Base-by-base conservation (phyloP, 2,888 invertebrate genomes). In the Zele albiditarsus region DNA sequence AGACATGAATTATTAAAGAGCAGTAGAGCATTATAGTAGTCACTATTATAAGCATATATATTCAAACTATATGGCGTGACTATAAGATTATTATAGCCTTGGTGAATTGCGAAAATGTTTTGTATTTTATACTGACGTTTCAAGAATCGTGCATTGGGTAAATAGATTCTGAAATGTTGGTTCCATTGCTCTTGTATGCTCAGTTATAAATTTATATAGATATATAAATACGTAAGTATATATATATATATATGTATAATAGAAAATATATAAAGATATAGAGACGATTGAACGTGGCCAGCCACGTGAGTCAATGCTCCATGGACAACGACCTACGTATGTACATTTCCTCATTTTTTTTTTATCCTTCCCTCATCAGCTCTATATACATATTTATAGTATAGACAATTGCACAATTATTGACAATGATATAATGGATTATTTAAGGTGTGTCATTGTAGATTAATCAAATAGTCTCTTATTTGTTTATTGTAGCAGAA, bases 341-440 rank as follows among this genome's bases (percentile, higher is more conserved):
- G 16, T 3, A 33, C 38, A 25, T 60, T 42, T 70, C 8, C 14
- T 23, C 27, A 31, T 31, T 69, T 28, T 69, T 69, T 58, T 33
- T 14, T 58, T 60, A 27, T 60, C 33, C 25, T 31, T 70, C 49
- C 4, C 27, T 68, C n/a, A 10, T 33, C 31, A 23, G 3, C 23
- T 57, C 8, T 68, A n/a, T 28, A 46, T 20, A 46, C 25, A n/a
- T 49, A n/a, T 67, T n/a, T 49, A 27, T 20, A n/a, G 3, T 12
- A 20, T 53, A 33, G 42, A 27, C 46, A 68, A 68, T 68, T 67
- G 67, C 38, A 42, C 67, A 67, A 67, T 42, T 27, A 27, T 46
- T 25, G 27, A 67, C 67, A 67, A 67, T 67, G 67, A 67, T 67
- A 67, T 67, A 49, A 67, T 46, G n/a, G 46, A 67, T 46, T 69